phyloP scores from a whole-genome alignment of 2,113 vertebrate species.

The Tor tambroides region DNA sequence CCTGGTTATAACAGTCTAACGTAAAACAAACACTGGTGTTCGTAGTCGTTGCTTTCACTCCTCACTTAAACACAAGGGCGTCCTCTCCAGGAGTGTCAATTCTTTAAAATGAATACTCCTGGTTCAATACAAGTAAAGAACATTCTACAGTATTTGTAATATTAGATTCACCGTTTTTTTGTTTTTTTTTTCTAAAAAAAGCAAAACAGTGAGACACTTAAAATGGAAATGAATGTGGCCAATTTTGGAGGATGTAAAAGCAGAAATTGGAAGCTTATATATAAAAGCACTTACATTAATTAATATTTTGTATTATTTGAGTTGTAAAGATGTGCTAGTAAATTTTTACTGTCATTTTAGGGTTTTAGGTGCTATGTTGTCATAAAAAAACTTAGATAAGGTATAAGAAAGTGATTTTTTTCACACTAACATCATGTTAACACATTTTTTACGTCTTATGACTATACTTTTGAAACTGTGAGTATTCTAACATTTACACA shows the following conservation, averaged over 20 bases:
- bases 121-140: neutral
- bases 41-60: neutral
- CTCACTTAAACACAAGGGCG: neutral
- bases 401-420: neutral
- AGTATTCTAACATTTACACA: neutral
- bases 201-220: neutral
- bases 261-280: neutral
- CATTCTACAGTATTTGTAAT: neutral
- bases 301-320: neutral
- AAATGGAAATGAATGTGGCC: neutral
- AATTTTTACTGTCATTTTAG: neutral
- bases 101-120: neutral
- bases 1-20: conserved; percentile 1
- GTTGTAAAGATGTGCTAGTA: neutral
- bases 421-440: neutral
- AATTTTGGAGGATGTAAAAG: neutral
- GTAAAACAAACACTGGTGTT: neutral
- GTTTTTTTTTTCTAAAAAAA: no score
- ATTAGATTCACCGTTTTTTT: neutral
- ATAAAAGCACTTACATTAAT: neutral
- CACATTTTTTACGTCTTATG: neutral
- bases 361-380: neutral
- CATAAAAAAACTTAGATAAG: no score
- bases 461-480: no score
- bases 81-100: neutral